phyloP scores from a whole-genome alignment of 2,113 vertebrate genomes.

The Neolamprologus hecqui region DNA sequence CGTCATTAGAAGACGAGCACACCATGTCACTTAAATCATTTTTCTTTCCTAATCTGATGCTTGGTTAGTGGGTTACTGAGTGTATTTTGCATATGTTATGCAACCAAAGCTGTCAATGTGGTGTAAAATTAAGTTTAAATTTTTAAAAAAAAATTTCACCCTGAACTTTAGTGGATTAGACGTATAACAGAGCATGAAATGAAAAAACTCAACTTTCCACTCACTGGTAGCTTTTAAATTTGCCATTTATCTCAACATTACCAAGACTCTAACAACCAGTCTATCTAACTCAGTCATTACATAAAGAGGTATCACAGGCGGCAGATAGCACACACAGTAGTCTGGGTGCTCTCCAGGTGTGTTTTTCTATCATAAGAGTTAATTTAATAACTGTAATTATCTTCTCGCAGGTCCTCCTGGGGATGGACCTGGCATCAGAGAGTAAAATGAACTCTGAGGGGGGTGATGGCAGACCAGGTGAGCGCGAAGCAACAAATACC shows the following conservation, averaged over 20 bases:
- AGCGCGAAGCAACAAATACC: neutral
- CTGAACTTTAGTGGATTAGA: neutral
- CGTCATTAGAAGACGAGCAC: neutral
- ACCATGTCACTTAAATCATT: neutral
- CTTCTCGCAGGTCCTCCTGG: slow-evolving; percentile 63
- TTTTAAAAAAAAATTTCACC: fast-evolving
- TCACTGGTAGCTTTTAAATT: neutral
- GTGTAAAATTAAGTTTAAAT: neutral
- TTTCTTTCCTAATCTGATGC: neutral
- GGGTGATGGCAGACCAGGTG: slow-evolving; percentile 83
- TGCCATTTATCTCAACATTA: neutral
- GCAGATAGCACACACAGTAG: neutral
- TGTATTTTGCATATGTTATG: neutral
- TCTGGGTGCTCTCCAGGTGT: neutral
- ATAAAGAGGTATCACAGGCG: neutral
- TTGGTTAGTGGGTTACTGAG: neutral
- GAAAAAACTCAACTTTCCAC: neutral
- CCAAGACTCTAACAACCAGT: neutral
- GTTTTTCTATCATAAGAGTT: neutral
- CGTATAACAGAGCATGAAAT: neutral
- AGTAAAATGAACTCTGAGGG: slow-evolving; percentile 67
- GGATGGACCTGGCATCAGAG: slow-evolving; percentile 79
- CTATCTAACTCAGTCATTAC: neutral
- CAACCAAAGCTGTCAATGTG: neutral
- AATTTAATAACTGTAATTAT: neutral